Base-by-base conservation (phyloP, 92 coral and sea anemone genomes). In the Muricea muricata region DNA sequence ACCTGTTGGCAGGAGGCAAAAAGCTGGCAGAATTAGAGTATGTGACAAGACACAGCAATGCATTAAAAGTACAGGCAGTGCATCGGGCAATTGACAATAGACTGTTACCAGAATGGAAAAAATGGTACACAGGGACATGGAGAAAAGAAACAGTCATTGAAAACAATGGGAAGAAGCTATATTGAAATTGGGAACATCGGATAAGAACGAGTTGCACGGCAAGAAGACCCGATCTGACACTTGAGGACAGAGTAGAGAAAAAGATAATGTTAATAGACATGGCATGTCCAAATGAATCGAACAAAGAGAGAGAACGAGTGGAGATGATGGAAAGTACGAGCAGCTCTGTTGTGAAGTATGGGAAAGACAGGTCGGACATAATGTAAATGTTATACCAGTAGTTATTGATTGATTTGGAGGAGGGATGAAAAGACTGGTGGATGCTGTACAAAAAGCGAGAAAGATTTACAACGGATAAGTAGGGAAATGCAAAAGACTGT, bases 391-490 rank as follows among this genome's bases (percentile, higher is more conserved):
- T 4, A n/a, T 50, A 50, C 58, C 58, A 50, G 6, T 10, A n/a
- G 58, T 50, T 3, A 50, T 13, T 50, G 18, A 20, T 20, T 50
- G 58, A 3, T 50, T 50, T 6, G 58, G 58, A n/a, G 58, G 58
- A 50, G 23, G 23, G 58, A 50, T 50, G 58, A 50, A 6, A 50
- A 6, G 3, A 50, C n/a, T n/a, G n/a, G n/a, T n/a, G 58, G 17
- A 20, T 37, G 41, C 55, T 73, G 58, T 73, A 31, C 26, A 37
- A 56, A 8, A 50, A 78, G 21, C n/a, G 50, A 78, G 83, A 56
- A 78, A 78, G 71, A 78, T 78, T 78, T 56, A 54, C 29, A 78
- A n/a, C 69, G 30, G 72, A 78, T 78, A 78, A 78, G 69, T 56
- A 78, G 83, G 56, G 83, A 78, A 78, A 78, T 78, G 67, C 28